Evolutionary conservation across 2,888 invertebrate species (phyloP), one percentile per base, ranked within the genome.

Genomic region (Nephrotoma guestfalica): DNA sequence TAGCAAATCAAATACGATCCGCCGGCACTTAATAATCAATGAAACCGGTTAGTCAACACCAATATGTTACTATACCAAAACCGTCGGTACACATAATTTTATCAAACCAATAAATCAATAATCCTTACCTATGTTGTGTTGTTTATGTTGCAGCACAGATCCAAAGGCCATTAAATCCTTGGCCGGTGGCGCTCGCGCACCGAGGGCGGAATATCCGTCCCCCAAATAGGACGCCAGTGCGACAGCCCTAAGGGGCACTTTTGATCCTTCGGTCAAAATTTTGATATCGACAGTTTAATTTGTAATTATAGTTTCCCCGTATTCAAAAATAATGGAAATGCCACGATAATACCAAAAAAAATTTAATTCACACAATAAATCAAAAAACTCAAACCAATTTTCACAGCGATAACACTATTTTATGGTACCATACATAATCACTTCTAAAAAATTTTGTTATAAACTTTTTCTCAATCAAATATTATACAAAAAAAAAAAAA

Each of bases 151-250:
- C 88, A 92, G 89, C 87, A 92, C 91, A 87, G 92, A 91, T 88
- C 92, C 92, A 89, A 92, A 92, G 89, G 92, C 91, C 92, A 92
- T 92, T 89, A 92, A 90, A 90, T 92, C 92, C 90, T 92, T 91
- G 87, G 91, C 91, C 90, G 91, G 90, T 89, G 91, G 91, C 89
- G 90, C 90, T 89, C 91, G 90, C 88, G 91, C 90, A 90, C 91
- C 91, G 89, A 91, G 91, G 90, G 91, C 91, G 90, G 92, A 90
- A 90, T 91, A 92, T 89, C 91, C 91, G 90, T 92, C 91, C 90
- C 92, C 91, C 90, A 92, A 90, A 90, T 91, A 92, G 90, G 92
- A 92, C 91, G 92, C 92, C 91, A 92, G 91, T 90, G 92, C 92
- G 91, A 91, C 91, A 90, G 92, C 92, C 92, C 92, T 91, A 89